Percentiles rank a stretch among this genome's conserved stretches.
Conservation (phyloP, 2,888 invertebrate genomes). For the Microctonus brassicae region DNA sequence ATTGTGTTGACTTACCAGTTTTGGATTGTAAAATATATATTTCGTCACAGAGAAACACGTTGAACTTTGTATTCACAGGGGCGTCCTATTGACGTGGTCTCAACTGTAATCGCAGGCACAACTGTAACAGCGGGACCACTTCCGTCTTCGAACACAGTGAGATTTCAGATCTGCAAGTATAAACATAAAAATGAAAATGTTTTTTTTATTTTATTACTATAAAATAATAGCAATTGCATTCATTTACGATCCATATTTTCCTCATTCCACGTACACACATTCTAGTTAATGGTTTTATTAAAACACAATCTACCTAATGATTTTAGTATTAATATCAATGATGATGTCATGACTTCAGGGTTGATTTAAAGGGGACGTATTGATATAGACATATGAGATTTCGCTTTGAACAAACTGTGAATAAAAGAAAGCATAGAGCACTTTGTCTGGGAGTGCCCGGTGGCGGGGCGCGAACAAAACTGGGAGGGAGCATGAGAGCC, state of each 20-base stretch:
- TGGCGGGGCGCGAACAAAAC: conserved; percentile 14
- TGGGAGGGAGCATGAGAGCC: conserved; percentile 15
- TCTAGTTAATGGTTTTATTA: no score
- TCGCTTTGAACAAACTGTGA: neutral
- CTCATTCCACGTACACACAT: no score
- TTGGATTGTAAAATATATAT: neutral
- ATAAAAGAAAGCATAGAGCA: conserved; percentile 21
- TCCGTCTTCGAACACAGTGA: neutral
- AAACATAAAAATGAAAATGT: neutral
- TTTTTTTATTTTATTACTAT: neutral
- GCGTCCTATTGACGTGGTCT: neutral
- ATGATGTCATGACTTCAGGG: neutral
- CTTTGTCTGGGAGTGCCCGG: conserved; percentile 40
- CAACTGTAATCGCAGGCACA: neutral
- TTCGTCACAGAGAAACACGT: neutral
- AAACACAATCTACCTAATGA: no score
- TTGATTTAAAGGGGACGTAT: neutral
- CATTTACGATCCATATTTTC: neutral
- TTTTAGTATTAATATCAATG: neutral
- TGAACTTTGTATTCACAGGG: conserved; percentile 14
- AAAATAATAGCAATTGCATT: neutral
- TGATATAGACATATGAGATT: neutral
- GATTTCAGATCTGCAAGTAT: neutral
- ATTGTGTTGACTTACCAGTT: conserved; percentile 12
- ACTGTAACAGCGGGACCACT: neutral